These are phyloP conservation scores for Bradypodion ventrale DNA, from an alignment of 2,797 vertebrate genomes.

Conservation along the genomic window DNA sequence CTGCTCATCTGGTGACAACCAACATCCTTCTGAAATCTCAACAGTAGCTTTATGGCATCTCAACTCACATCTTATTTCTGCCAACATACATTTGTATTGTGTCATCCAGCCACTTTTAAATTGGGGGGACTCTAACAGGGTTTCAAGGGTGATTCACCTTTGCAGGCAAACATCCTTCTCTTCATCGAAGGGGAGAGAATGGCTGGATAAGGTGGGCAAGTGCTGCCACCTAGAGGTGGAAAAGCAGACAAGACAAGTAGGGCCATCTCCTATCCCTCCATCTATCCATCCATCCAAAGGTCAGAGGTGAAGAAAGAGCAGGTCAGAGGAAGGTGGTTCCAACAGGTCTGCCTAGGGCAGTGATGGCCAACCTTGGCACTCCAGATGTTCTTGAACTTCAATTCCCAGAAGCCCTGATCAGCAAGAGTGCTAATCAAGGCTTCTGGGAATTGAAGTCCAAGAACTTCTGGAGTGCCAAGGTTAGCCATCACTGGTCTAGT, in stretches of 20 bases:
- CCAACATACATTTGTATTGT: neutral
- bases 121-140: no score
- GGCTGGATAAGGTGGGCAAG: constrained; percentile 59
- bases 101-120: no score
- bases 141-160: no score
- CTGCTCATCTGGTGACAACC: neutral
- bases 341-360: no score
- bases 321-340: no score
- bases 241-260: constrained; percentile 16
- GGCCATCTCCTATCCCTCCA: rapidly evolving
- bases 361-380: no score
- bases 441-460: no score
- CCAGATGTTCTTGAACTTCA: no score
- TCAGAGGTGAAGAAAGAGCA: neutral
- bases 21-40: neutral
- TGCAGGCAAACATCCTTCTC: constrained; percentile 19
- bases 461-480: no score
- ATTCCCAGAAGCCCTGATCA: no score
- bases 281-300: neutral
- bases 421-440: no score
- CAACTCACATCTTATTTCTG: neutral
- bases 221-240: constrained; percentile 77
- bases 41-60: neutral
- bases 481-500: no score
- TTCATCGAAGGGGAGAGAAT: neutral